Base-by-base conservation (phyloP, 2,888 invertebrate genomes). In the Zhuqinia jingwanae region DNA sequence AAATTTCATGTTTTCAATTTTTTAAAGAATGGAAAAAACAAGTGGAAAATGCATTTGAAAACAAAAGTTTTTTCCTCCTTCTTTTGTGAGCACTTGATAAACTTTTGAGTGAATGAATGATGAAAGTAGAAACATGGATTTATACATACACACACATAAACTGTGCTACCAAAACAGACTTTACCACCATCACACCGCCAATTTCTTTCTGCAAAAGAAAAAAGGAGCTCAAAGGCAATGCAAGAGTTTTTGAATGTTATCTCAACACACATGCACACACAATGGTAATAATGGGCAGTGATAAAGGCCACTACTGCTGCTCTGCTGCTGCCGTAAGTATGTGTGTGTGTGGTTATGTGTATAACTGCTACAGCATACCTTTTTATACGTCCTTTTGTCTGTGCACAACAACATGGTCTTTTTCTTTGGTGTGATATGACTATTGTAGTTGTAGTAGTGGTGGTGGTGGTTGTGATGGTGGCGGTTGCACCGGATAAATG, bases 401-500 rank as follows among this genome's bases (percentile, higher is more conserved):
- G n/a, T n/a, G n/a, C n/a, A n/a, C n/a, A n/a, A n/a, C n/a, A n/a
- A n/a, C n/a, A n/a, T n/a, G n/a, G n/a, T n/a, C n/a, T n/a, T n/a
- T n/a, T n/a, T n/a, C n/a, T n/a, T n/a, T n/a, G n/a, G n/a, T n/a
- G n/a, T n/a, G n/a, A n/a, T n/a, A n/a, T n/a, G n/a, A n/a, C n/a
- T n/a, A n/a, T n/a, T 70, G 22, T 47, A 47, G n/a, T n/a, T n/a
- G n/a, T 70, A 20, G 42, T 22, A 22, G 42, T 20, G 45, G 68
- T 68, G 22, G 22, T 68, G 47, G 5, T n/a, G 15, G 75, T 56
- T 84, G 65, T 68, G 45, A 45, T 68, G 22, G 45, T 68, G 47
- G 8, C 50, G 50, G 75, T 68, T 84, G 76, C 65, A 84, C 30
- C 68, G 60, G 77, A 63, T 84, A 84, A 77, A 76, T 77, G 76